Conservation (phyloP, 2,113 vertebrate genomes). For the Morone chrysops region DNA sequence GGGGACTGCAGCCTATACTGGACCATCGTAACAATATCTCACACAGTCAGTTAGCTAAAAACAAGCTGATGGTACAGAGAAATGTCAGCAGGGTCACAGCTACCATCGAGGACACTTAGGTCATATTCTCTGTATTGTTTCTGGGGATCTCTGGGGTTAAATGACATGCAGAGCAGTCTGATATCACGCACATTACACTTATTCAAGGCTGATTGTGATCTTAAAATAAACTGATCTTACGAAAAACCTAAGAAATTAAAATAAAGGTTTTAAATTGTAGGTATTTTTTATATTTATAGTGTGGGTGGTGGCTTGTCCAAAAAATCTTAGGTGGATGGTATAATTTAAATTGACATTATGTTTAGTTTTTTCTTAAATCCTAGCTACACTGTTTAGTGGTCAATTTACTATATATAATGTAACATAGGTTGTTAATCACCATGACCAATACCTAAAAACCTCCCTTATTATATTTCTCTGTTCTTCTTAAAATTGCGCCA, state of each 20-base stretch:
- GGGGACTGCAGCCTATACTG: background rate
- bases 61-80: background rate
- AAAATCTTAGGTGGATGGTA: background rate
- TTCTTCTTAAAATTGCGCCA: too few species aligned
- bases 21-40: background rate
- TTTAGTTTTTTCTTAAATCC: background rate
- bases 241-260: too few species aligned
- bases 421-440: background rate
- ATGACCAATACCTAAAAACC: background rate
- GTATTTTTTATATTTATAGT: background rate
- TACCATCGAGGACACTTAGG: background rate
- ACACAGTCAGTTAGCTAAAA: background rate
- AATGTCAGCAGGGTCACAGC: background rate
- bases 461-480: background rate
- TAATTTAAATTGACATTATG: background rate
- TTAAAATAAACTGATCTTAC: too few species aligned
- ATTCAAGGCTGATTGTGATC: background rate
- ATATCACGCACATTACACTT: background rate
- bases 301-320: background rate
- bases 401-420: too few species aligned
- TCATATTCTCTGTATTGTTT: background rate
- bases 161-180: background rate
- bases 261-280: too few species aligned
- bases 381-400: background rate
- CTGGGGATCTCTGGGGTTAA: background rate